phyloP scores from a whole-genome alignment of 92 coral and sea anemone genomes.

The Isaurus tuberculatus region DNA sequence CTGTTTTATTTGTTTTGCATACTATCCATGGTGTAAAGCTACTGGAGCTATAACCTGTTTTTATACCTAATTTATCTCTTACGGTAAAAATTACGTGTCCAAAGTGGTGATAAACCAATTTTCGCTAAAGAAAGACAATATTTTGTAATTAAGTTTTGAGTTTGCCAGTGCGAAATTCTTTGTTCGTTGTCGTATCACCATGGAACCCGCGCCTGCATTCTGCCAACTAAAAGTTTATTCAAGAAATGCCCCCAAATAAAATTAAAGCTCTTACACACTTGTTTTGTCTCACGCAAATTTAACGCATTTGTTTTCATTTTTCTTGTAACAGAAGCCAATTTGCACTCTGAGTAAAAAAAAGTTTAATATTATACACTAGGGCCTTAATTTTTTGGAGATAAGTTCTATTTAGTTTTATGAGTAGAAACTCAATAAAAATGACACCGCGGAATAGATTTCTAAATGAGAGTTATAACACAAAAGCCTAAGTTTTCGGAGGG shows the following conservation, averaged over 20 bases:
- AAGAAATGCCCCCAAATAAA: neutral
- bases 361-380: neutral
- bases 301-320: constrained; percentile 17
- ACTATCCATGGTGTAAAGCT: neutral
- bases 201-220: neutral
- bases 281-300: constrained; percentile 49
- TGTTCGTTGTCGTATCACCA: neutral
- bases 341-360: neutral
- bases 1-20: neutral
- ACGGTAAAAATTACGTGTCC: neutral
- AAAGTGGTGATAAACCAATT: neutral
- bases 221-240: neutral
- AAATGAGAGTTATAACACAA: neutral
- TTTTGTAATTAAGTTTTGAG: neutral
- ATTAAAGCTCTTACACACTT: constrained; percentile 22
- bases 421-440: neutral
- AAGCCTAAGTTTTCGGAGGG: neutral
- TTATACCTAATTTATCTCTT: neutral
- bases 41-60: neutral
- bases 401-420: too few relatives aligned
- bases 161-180: neutral
- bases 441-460: too few relatives aligned
- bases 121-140: neutral
- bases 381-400: neutral
- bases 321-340: constrained; percentile 24